These are phyloP conservation scores for Dysidea cf. avara DNA, from an alignment of 37 sponge, comb jelly and placozoan species.

Conservation along the genomic window DNA sequence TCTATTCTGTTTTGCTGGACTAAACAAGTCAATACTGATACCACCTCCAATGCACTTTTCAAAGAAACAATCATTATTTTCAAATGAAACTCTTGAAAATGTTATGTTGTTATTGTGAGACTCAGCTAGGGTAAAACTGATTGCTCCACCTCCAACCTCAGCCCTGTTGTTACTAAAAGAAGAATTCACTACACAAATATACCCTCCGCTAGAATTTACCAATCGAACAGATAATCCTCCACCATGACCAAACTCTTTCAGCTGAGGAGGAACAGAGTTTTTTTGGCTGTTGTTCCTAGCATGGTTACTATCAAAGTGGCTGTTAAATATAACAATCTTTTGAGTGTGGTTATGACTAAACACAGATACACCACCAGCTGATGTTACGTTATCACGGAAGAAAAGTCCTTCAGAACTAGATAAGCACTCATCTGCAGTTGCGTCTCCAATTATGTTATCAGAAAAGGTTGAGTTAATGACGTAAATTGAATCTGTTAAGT, in stretches of 20 bases:
- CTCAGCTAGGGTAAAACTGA: slow-evolving; percentile 41
- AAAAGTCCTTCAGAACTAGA: too few relatives aligned
- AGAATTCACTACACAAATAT: slow-evolving; percentile 30
- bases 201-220: neutral
- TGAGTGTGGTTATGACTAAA: slow-evolving; percentile 1
- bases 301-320: slow-evolving; percentile 26
- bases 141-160: slow-evolving; percentile 47
- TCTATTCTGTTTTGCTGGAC: too few relatives aligned
- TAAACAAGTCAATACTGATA: slow-evolving; percentile 47
- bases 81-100: slow-evolving; percentile 19
- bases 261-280: neutral
- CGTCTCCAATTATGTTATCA: too few relatives aligned
- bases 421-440: too few relatives aligned
- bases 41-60: slow-evolving; percentile 63
- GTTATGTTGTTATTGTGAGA: slow-evolving; percentile 13
- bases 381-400: slow-evolving; percentile 25
- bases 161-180: slow-evolving; percentile 46
- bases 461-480: too few relatives aligned
- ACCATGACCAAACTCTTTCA: slow-evolving; percentile 41
- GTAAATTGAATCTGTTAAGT: too few relatives aligned
- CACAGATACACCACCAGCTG: slow-evolving; percentile 50
- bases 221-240: slow-evolving; percentile 49
- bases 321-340: slow-evolving; percentile 4
- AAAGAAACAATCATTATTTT: slow-evolving; percentile 31
- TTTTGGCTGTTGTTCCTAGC: slow-evolving; percentile 13